Percentiles rank a stretch among this genome's conserved stretches.
These are phyloP conservation scores for Coleophora deauratella DNA, from an alignment of 2,888 invertebrate species.

Conservation along the genomic window DNA sequence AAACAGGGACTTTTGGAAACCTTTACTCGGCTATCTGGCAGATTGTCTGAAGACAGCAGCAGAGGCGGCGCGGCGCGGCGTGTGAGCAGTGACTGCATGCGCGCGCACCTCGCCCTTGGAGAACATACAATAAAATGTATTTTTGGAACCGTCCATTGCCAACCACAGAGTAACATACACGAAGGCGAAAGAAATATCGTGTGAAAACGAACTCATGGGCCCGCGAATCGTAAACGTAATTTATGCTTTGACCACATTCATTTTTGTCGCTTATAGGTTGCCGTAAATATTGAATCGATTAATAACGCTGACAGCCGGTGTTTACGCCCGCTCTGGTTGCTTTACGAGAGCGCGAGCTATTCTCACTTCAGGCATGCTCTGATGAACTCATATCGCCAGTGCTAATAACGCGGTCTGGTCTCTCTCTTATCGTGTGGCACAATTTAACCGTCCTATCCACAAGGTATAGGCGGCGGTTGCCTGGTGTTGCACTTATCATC, in stretches of 20 bases:
- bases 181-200: conserved; percentile 49
- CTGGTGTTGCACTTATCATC: no score
- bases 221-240: conserved; percentile 36
- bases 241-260: conserved; percentile 28
- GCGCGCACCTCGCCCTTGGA: conserved; percentile 52
- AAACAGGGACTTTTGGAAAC: no score
- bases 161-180: conserved; percentile 56
- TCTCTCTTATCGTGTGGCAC: no score
- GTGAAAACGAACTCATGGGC: conserved; percentile 31
- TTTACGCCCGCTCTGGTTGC: background rate
- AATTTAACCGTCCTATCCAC: no score
- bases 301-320: conserved; percentile 6
- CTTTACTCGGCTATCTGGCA: no score
- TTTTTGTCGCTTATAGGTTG: conserved; percentile 5
- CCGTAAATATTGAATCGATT: conserved; percentile 31
- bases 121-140: conserved; percentile 66
- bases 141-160: conserved; percentile 65
- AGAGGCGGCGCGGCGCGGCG: background rate
- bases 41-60: background rate
- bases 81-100: conserved; percentile 18
- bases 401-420: no score
- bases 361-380: no score
- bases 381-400: no score
- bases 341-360: no score
- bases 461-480: no score